These are phyloP conservation scores for Hyla sarda DNA, from an alignment of 2,113 vertebrate genomes.

Conservation along the genomic window DNA sequence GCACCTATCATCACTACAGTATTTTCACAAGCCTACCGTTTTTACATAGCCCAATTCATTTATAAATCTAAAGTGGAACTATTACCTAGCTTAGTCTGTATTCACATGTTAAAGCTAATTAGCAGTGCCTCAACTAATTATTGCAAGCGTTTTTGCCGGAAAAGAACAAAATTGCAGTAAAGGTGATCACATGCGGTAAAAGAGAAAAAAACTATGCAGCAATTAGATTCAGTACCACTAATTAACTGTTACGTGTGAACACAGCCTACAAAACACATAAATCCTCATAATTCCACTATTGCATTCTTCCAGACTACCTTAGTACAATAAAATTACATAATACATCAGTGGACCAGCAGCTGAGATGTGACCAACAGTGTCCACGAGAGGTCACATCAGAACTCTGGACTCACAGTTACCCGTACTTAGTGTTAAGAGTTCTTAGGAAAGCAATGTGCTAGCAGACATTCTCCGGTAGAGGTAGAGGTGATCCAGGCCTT, in stretches of 20 bases:
- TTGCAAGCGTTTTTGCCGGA: too few species aligned
- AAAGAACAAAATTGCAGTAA: too few species aligned
- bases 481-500: neutral
- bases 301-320: neutral
- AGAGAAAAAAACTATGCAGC: too few species aligned
- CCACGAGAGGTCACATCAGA: neutral
- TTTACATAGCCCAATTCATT: neutral
- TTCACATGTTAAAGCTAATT: too few species aligned
- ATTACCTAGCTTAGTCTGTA: too few species aligned
- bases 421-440: neutral
- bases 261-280: too few species aligned
- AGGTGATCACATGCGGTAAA: too few species aligned
- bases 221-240: too few species aligned
- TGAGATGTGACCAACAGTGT: neutral
- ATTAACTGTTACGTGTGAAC: too few species aligned
- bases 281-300: neutral
- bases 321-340: too few species aligned
- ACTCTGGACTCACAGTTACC: conserved; percentile 10
- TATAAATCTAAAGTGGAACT: neutral
- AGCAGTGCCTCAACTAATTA: too few species aligned
- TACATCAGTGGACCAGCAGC: neutral
- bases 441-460: neutral
- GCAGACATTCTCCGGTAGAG: conserved; percentile 11
- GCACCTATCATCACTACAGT: too few species aligned
- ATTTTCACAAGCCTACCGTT: neutral